phyloP scores from a whole-genome alignment of 2,797 vertebrate species.

The Pelochelys cantorii region DNA sequence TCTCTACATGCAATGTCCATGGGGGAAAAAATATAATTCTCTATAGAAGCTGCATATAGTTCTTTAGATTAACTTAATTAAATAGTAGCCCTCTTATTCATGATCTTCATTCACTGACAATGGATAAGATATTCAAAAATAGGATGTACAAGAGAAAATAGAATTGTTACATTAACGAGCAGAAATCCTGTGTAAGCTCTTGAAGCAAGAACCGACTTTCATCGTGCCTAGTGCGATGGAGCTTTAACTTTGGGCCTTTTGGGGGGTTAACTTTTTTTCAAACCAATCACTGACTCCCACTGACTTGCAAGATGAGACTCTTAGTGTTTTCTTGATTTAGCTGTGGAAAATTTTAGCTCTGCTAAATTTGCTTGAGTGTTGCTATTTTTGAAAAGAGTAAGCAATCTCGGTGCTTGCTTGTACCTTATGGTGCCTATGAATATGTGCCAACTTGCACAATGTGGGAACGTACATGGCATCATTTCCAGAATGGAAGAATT shows the following conservation, averaged over 20 bases:
- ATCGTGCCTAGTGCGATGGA: rapidly evolving
- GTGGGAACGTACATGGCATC: neutral
- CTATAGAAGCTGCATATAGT: neutral
- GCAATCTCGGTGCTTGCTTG: neutral
- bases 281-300: neutral
- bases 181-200: neutral
- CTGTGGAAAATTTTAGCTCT: neutral
- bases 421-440: neutral
- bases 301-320: neutral
- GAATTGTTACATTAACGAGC: neutral
- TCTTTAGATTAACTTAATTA: neutral
- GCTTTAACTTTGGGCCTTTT: neutral
- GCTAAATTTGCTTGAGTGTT: neutral
- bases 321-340: neutral
- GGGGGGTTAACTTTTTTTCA: neutral
- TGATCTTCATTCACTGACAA: neutral
- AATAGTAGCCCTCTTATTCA: neutral
- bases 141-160: neutral
- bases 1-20: rapidly evolving
- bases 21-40: neutral
- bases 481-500: neutral
- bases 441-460: neutral
- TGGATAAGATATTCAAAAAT: neutral
- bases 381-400: neutral
- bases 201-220: neutral